Percentiles rank a stretch among this genome's conserved stretches.
phyloP scores from a whole-genome alignment of 2,113 vertebrate species.

The Chloebia gouldiae region DNA sequence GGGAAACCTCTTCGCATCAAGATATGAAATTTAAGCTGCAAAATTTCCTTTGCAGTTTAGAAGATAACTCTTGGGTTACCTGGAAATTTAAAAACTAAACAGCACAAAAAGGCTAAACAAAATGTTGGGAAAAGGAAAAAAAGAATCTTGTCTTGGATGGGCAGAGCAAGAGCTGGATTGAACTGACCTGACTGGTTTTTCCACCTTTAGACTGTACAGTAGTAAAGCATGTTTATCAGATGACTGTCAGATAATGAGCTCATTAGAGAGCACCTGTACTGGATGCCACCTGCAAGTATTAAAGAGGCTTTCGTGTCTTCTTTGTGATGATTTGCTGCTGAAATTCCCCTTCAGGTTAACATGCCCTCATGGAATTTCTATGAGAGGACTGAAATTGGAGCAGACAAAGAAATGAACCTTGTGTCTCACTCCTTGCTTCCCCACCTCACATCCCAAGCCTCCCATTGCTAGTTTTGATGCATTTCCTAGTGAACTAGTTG shows the following conservation, averaged over 20 bases:
- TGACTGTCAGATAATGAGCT: not conserved
- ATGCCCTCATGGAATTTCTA: not conserved
- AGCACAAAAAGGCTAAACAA: not conserved
- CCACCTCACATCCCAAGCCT: not conserved
- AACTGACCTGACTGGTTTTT: not conserved
- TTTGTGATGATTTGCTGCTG: constrained; percentile 3
- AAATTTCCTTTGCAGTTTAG: not conserved
- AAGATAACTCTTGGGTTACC: not conserved
- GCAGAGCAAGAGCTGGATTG: not conserved
- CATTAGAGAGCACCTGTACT: not conserved
- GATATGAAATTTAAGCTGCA: not conserved
- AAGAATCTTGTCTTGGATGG: not conserved
- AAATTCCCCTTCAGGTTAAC: not conserved
- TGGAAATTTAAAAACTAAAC: not conserved
- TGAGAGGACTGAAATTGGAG: not conserved
- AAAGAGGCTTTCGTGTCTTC: not conserved
- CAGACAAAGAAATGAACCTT: not conserved
- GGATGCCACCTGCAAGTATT: not conserved
- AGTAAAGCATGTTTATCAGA: not conserved
- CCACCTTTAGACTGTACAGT: not conserved
- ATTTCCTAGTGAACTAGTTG: not conserved
- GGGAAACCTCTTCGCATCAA: not conserved
- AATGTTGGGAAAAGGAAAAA: not conserved
- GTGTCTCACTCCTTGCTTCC: not conserved
- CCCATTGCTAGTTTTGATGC: not conserved